Evolutionary conservation across 2,888 invertebrate genomes (phyloP).

Genomic region (Abscondita cerata): DNA sequence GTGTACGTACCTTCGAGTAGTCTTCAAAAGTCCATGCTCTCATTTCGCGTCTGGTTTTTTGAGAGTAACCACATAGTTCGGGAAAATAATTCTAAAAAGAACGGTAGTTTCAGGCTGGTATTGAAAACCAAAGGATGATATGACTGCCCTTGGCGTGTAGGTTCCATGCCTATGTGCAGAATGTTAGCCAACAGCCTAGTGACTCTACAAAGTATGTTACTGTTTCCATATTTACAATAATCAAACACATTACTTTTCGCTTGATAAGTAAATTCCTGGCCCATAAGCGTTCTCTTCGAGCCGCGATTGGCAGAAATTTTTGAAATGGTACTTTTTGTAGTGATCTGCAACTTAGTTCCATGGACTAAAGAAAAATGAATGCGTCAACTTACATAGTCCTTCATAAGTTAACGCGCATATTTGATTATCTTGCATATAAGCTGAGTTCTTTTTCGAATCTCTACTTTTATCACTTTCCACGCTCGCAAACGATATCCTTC

Average conservation of each 20-base stretch:
- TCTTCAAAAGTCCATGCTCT: conserved; percentile 52
- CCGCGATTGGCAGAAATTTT: conserved; percentile 51
- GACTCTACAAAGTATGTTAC: conserved; percentile 44
- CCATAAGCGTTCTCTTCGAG: conserved; percentile 53
- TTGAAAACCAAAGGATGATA: conserved; percentile 54
- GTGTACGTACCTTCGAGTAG: conserved; percentile 53
- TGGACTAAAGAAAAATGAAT: not conserved
- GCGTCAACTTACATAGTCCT: conserved; percentile 28
- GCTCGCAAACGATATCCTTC: conserved; percentile 29
- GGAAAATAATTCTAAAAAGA: conserved; percentile 55
- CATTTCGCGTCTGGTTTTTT: conserved; percentile 56
- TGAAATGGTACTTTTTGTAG: conserved; percentile 49
- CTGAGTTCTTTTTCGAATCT: not conserved
- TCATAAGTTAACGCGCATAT: conserved; percentile 32
- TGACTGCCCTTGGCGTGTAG: conserved; percentile 44
- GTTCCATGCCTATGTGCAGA: conserved; percentile 50
- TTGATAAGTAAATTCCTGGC: conserved; percentile 51
- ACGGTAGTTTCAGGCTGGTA: conserved; percentile 47
- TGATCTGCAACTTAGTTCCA: conserved; percentile 48
- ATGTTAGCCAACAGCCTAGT: conserved; percentile 51
- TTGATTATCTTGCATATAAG: conserved; percentile 3
- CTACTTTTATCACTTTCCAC: conserved; percentile 24
- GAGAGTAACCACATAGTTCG: conserved; percentile 55
- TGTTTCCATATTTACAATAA: too few species aligned
- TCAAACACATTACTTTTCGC: conserved; percentile 47